Base-by-base conservation (phyloP, 1,140 invertebrate genomes). In the Sminthurides bifidus region DNA sequence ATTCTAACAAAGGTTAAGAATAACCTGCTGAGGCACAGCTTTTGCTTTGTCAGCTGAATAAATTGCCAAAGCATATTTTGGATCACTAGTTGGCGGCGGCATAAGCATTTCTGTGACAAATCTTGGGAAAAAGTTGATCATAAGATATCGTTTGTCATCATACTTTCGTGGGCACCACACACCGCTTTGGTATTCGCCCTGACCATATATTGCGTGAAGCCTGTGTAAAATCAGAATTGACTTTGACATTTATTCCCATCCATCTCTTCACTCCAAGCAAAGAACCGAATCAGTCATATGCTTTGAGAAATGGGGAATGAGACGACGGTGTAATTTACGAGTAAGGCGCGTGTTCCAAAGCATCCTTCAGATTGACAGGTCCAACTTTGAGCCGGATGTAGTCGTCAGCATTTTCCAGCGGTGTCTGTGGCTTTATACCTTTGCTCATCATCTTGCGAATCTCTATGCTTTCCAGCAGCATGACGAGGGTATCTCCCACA, bases 81-180 rank as follows among this genome's bases (percentile, higher is more conserved):
- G 62, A 19, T 37, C 24, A 26, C 27, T 23, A 12, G 26, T 30
- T 15, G 58, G 12, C 24, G 55, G 30, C 14, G 56, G 63, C 24
- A 56, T 61, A n/a, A 64, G 27, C 37, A 61, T 33, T 27, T 64
- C 63, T 10, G 63, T 64, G 2, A 64, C 59, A 23, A 61, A 61
- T 14, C 56, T 52, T 12, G 63, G 59, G 33, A 64, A 64, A 30
- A 53, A 64, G 23, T 61, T 64, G 1, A 64, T 44, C 56, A 64
- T 59, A 8, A 59, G 54, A 30, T 56, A 64, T 30, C 56, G 37
- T 35, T 61, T 64, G 14, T 64, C 59, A 29, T 61, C 59, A 38
- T 64, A 61, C 15, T 31, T 14, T n/a, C 63, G 14, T 10, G 63
- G 59, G 41, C 59, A 61, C 63, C 63, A 64, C 26, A 64, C 56